Percentiles rank a stretch among this genome's conserved stretches.
These are phyloP conservation scores for Bombyx mandarina DNA, from an alignment of 1,140 invertebrate genomes.

Conservation along the genomic window DNA sequence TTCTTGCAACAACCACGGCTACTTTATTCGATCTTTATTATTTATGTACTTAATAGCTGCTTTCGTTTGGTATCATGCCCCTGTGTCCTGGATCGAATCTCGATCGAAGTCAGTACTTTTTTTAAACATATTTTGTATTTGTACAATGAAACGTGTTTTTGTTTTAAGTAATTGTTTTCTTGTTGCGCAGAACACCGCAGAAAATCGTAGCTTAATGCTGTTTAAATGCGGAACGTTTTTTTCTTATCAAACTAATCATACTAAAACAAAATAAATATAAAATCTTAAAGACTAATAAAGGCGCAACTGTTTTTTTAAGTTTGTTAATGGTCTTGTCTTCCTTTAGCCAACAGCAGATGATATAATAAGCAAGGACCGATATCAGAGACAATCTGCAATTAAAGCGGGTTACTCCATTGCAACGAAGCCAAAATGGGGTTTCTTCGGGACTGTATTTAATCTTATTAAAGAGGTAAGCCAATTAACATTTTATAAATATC, in stretches of 20 bases:
- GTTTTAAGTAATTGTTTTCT: neutral
- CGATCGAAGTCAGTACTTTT: neutral
- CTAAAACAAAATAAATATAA: no score
- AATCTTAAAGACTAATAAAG: no score
- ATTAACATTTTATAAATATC: neutral
- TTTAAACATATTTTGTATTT: neutral
- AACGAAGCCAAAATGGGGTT: slow-evolving; percentile 53
- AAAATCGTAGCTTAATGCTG: no score
- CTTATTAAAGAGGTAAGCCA: slow-evolving; percentile 47
- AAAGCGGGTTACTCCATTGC: slow-evolving; percentile 39
- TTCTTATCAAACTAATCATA: no score
- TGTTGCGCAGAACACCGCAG: no score
- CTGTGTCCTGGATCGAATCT: neutral
- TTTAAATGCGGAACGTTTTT: no score
- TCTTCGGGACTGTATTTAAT: slow-evolving; percentile 63
- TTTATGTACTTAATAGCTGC: neutral
- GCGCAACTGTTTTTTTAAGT: neutral
- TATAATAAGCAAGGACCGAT: slow-evolving; percentile 50
- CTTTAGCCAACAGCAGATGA: slow-evolving; percentile 57
- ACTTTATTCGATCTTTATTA: no score
- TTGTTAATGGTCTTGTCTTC: neutral
- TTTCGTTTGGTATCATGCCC: neutral
- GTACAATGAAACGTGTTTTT: neutral
- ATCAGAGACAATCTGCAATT: slow-evolving; percentile 33
- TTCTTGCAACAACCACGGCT: no score